Base-by-base conservation (phyloP, 2,888 invertebrate species). In the Stratiomys singularior region DNA sequence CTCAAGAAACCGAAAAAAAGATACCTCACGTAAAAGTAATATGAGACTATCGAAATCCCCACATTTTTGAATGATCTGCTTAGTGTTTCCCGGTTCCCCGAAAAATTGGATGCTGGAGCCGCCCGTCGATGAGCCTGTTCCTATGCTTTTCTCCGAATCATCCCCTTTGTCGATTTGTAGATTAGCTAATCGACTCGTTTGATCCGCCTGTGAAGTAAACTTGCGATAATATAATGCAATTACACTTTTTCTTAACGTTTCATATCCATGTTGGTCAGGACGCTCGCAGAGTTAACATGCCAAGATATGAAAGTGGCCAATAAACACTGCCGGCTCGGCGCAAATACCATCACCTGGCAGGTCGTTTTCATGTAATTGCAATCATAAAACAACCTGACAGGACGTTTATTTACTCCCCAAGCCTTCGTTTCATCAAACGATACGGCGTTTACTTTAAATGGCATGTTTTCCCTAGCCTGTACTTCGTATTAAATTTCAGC, bases 21-120 rank as follows among this genome's bases (percentile, higher is more conserved):
- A 76, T 79, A 82, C 81, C 46, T 82, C 81, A 37, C 79, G 58
- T 56, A 83, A 77, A 0, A 82, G 77, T 13, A 81, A 47, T 46
- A 83, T 80, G 9, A 83, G 79, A 52, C 81, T 81, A 11, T 83
- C 81, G 60, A 82, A 82, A 77, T 82, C 82, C 5, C 79, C 79
- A 37, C 80, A 80, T 25, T 78, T 79, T 30, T 78, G 72, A 27
- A 81, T 72, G 1, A 82, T 23, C 21, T 79, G 69, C 15, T 74
- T 44, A 2, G 79, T 67, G 52, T 81, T 76, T 30, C 76, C 76
- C 11, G 44, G 78, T 23, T 80, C 77, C 4, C 78, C 79, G 9
- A 44, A 27, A 69, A 81, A 78, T 52, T 76, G 74, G 63, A 80
- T 78, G 4, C 79, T 69, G 0, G 80, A 79, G 30, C 78, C 78